Conservation (phyloP, 2,113 vertebrate genomes). For the Laticauda colubrina region DNA sequence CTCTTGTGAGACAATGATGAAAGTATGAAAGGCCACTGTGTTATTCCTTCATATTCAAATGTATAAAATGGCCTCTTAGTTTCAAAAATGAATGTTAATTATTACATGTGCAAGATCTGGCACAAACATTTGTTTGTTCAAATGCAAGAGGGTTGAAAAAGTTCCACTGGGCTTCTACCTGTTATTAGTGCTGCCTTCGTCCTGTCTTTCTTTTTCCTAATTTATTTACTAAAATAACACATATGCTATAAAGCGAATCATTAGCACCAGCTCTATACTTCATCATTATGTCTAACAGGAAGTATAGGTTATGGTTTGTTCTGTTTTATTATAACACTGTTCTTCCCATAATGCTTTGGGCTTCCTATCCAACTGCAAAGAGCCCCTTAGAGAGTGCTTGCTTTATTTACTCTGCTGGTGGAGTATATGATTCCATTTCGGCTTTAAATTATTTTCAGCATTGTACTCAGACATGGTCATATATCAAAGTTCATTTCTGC, state of each 20-base stretch:
- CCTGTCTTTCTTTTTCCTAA: background rate
- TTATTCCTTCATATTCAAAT: background rate
- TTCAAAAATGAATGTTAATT: background rate
- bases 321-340: background rate
- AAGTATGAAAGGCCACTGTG: background rate
- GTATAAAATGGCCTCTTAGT: background rate
- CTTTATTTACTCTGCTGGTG: background rate
- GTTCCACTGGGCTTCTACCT: too few relatives aligned
- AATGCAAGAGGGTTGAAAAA: background rate
- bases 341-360: background rate
- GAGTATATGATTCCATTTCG: slow-evolving; percentile 53
- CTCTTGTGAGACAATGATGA: background rate
- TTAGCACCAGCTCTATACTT: background rate
- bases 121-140: background rate
- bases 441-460: slow-evolving; percentile 61
- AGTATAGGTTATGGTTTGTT: background rate
- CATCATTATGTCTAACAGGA: background rate
- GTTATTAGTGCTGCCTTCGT: background rate
- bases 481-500: slow-evolving; percentile 58
- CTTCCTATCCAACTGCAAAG: background rate
- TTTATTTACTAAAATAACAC: background rate
- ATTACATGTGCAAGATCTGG: background rate
- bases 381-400: background rate
- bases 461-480: slow-evolving; percentile 64
- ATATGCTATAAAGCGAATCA: background rate